phyloP scores from a whole-genome alignment of 2,888 invertebrate species.

The Acleris sparsana region DNA sequence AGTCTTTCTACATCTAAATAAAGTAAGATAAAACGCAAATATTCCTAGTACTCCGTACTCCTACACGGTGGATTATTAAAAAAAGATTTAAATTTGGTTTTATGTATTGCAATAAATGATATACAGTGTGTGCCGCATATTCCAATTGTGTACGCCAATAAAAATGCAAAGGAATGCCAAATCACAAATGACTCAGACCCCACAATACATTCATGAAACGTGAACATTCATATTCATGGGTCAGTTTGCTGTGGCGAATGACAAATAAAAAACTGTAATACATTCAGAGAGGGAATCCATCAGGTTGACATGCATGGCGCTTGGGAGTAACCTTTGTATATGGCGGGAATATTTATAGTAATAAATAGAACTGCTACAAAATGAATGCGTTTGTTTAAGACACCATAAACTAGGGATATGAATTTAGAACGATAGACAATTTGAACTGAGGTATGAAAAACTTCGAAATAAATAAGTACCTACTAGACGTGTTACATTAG shows the following conservation, averaged over 20 bases:
- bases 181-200: slow-evolving; percentile 11
- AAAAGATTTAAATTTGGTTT: no score
- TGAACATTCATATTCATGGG: slow-evolving; percentile 64
- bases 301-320: slow-evolving; percentile 57
- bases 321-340: slow-evolving; percentile 40
- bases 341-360: slow-evolving; percentile 48
- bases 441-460: no score
- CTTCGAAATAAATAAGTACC: no score
- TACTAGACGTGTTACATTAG: no score
- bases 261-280: slow-evolving; percentile 75
- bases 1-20: no score
- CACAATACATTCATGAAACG: slow-evolving; percentile 32
- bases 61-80: no score
- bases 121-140: not conserved
- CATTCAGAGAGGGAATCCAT: slow-evolving; percentile 78
- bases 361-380: not conserved
- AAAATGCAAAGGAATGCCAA: not conserved
- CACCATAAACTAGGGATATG: no score
- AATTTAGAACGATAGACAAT: no score
- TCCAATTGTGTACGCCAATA: not conserved
- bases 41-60: no score
- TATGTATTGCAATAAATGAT: no score
- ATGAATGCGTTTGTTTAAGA: no score
- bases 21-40: no score
- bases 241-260: slow-evolving; percentile 44